These are phyloP conservation scores for Microplitis demolitor DNA, from an alignment of 1,140 invertebrate species.

Conservation along the genomic window DNA sequence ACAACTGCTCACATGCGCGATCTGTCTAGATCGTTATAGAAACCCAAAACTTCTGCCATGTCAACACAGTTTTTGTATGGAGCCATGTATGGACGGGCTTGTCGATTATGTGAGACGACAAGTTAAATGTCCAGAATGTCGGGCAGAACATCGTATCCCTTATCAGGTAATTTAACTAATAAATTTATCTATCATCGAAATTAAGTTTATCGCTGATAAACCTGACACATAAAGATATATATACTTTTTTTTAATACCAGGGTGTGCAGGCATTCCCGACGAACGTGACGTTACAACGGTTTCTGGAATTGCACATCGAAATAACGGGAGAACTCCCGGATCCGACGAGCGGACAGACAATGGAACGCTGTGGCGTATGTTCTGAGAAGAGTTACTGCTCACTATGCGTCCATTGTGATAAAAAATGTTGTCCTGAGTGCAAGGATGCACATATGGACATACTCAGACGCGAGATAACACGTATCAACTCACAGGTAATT, in stretches of 20 bases:
- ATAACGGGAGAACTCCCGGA: constrained; percentile 90
- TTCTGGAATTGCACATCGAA: constrained; percentile 93
- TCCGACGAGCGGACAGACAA: constrained; percentile 83
- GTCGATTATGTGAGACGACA: constrained; percentile 93
- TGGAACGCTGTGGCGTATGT: constrained; percentile 88
- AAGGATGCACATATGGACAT: constrained; percentile 96
- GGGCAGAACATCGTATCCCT: constrained; percentile 95
- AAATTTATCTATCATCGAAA: not conserved
- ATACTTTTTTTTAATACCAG: constrained; percentile 33
- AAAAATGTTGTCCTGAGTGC: constrained; percentile 89
- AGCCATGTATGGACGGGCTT: constrained; percentile 95
- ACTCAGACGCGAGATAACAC: constrained; percentile 87
- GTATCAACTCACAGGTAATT: constrained; percentile 88
- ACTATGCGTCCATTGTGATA: constrained; percentile 91
- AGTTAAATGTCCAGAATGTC: constrained; percentile 99
- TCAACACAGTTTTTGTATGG: constrained; percentile 99
- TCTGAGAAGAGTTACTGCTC: constrained; percentile 92
- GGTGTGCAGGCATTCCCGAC: constrained; percentile 94
- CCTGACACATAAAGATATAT: not conserved
- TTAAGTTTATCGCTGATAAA: no score
- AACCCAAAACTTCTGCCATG: constrained; percentile 98
- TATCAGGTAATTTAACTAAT: constrained; percentile 68
- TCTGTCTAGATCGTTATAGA: constrained; percentile 95
- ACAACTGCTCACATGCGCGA: constrained; percentile 95
- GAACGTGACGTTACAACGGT: constrained; percentile 93